Base-by-base conservation (phyloP, 2,113 vertebrate species). In the Catharus minimus region DNA sequence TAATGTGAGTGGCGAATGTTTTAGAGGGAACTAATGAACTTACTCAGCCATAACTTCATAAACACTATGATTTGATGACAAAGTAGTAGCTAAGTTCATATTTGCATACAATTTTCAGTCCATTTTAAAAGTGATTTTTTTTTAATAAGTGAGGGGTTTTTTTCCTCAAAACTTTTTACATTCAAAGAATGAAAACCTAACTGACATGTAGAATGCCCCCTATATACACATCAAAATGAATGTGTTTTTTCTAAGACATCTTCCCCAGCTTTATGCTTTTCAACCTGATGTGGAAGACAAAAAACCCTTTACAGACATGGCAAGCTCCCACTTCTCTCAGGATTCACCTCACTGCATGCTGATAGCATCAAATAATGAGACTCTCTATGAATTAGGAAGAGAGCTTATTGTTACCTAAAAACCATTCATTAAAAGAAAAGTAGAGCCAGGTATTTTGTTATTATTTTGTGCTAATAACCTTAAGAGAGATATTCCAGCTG, bases 131-230 rank as follows among this genome's bases (percentile, higher is more conserved):
- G 5, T 15, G 13, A 5, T 8, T 22, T 52, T 28, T 36, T 66
- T 67, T 81, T 13, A 55, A 26, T n/a, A 56, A 38, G 23, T 33
- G 7, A 53, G 67, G 2, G 1, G 0, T 0, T 28, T 58, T 44
- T 44, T 39, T 23, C 57, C 33, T 15, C 28, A 26, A 32, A 46
- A 44, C 10, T 15, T 69, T 27, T 77, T 52, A n/a, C 7, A n/a
- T n/a, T 62, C 15, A 50, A 57, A 33, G 28, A 79, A 71, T 72
- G 10, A 36, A 58, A 52, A 9, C 3, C 26, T 84, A 36, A 52
- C 5, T 60, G 41, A 39, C 11, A 26, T 38, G 3, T 30, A 14
- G 28, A 78, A 78, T 84, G 1, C 17, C 18, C 23, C 11, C 47
- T 14, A 60, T 1, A 15, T 24, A 24, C 7, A 22, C 10, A 50